phyloP scores from a whole-genome alignment of 2,888 invertebrate genomes.

The Ichneumoninae sp. region DNA sequence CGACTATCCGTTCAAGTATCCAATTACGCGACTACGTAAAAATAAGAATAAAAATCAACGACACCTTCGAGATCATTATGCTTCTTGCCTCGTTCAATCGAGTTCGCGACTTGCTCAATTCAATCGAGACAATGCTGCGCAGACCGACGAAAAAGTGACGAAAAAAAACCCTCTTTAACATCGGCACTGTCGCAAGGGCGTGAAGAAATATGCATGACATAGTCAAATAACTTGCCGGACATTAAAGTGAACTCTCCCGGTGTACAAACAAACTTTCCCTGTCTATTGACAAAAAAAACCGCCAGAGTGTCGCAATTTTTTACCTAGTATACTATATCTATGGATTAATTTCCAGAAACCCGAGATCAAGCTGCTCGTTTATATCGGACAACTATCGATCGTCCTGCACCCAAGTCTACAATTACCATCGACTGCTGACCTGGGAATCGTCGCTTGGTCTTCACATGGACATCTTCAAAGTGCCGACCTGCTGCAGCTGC shows the following conservation, averaged over 20 bases:
- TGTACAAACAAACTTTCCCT: conserved; percentile 56
- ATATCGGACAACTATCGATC: conserved; percentile 92
- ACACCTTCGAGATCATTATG: conserved; percentile 20
- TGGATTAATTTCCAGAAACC: conserved; percentile 86
- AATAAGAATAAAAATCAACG: conserved; percentile 19
- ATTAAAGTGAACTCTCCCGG: conserved; percentile 8
- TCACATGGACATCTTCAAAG: conserved; percentile 94
- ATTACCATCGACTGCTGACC: conserved; percentile 92
- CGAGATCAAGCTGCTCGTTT: conserved; percentile 91
- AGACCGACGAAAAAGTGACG: neutral
- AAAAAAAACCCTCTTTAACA: conserved; percentile 42
- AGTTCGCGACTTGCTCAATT: conserved; percentile 32
- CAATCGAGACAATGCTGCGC: neutral
- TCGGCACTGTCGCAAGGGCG: conserved; percentile 47
- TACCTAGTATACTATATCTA: neutral
- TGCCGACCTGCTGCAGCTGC: conserved; percentile 93
- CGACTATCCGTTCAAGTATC: conserved; percentile 26
- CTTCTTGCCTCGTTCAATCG: conserved; percentile 31
- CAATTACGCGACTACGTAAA: conserved; percentile 49
- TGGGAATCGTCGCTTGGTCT: conserved; percentile 93
- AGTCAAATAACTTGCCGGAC: conserved; percentile 24
- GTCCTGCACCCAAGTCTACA: conserved; percentile 93
- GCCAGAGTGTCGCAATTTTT: conserved; percentile 6
- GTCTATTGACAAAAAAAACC: neutral
- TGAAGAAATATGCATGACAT: conserved; percentile 47